Conservation (phyloP, 2,113 vertebrate genomes). For the Elephas maximus region DNA sequence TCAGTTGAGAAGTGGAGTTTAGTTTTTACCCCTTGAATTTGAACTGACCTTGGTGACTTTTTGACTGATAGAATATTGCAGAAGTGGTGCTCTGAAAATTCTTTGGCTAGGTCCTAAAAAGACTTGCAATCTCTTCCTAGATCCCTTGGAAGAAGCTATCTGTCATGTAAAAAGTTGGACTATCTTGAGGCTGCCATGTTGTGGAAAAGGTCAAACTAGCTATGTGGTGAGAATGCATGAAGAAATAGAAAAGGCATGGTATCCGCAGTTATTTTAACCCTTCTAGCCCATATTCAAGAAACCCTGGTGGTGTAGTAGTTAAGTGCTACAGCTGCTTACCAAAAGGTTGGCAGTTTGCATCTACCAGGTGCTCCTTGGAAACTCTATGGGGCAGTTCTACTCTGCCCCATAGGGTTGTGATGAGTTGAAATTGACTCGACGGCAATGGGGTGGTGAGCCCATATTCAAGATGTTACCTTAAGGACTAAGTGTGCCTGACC, state of each 20-base stretch:
- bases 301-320: no score
- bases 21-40: neutral
- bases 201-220: neutral
- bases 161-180: neutral
- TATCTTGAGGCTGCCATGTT: neutral
- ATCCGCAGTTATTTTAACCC: neutral
- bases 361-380: no score
- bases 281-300: neutral
- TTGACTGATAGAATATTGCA: neutral
- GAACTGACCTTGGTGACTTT: neutral
- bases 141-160: neutral
- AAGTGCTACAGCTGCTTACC: no score
- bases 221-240: neutral
- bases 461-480: neutral
- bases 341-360: no score
- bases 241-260: neutral
- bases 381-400: no score
- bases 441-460: no score
- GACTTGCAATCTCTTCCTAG: neutral
- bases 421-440: no score
- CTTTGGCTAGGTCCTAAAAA: neutral
- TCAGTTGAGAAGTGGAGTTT: neutral
- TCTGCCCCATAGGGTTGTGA: no score
- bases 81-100: neutral
- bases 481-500: neutral